Evolutionary conservation across 2,888 invertebrate genomes (phyloP), one percentile per base, ranked within the genome.

Genomic region (Deilephila elpenor): DNA sequence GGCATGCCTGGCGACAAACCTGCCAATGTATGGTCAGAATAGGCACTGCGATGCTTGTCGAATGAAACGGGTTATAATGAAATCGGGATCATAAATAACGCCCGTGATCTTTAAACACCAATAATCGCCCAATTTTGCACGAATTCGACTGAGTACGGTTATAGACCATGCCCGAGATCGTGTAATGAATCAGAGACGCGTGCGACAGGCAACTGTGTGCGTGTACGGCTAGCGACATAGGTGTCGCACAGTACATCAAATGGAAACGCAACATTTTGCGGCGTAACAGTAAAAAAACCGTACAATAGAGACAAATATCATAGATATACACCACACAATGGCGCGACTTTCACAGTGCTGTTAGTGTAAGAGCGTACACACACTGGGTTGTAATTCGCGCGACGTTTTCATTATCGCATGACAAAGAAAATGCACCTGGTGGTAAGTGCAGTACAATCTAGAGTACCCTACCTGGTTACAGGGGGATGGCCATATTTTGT

Each of bases 301-400:
- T 67, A 67, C 67, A 67, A 51, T 67, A 67, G 67, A 67, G 20
- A 44, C 64, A 67, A 67, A 67, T 67, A 51, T 67, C 67, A 67
- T 67, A 60, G 60, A 17, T 60, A 67, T 44, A 51, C 67, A 25
- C 67, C 25, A 44, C 44, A 67, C 67, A 67, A 67, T 67, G 51
- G 67, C 25, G 1, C 67, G 67, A 67, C 67, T 67, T 67, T 67
- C 67, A 67, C 67, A 67, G 25, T 25, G 44, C 14, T 29, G 25
- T 29, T 44, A 44, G 64, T 17, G 14, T 67, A 51, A 37, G 62
- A 44, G 51, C 4, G 17, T 6, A 11, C 44, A 51, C 20, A 51
- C 67, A 67, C 67, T 29, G 51, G 19, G 14, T 17, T 25, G 8
- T 51, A 17, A 51, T 20, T 25, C 25, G 67, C 5, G 67, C 67